Evolutionary conservation across 2,113 vertebrate genomes (phyloP), one percentile per base, ranked within the genome.

Genomic region (Scartelaos histophorus): DNA sequence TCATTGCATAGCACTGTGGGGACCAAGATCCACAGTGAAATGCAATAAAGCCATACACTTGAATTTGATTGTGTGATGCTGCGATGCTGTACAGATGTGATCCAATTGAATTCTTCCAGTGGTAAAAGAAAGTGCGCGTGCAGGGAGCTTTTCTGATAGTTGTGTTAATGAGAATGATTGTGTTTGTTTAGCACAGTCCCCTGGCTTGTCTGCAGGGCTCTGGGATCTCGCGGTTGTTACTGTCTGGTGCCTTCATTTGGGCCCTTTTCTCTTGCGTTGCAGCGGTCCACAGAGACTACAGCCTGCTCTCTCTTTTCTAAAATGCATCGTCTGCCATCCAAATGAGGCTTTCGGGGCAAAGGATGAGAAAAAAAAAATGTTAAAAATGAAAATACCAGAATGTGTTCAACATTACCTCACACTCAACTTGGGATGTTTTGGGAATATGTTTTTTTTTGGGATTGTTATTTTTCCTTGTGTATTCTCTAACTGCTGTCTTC

Each of bases 321-420:
- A 86, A 91, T 65, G 82, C 75, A 70, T 85, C 67, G 86, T 89
- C 89, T 89, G 82, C 87, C 74, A 80, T 90, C 85, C 88, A 87
- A 92, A 90, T 90, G 79, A 91, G 84, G 85, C 83, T 88, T 89
- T 83, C 60, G n/a, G 85, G 87, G 81, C 75, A 85, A 74, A 81
- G 84, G 76, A 76, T 67, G 25, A 13, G n/a, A 7, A 49, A 71
- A 81, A 70, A 69, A 73, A 81, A 83, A 9, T 16, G 16, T 15
- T 67, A 80, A 71, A 87, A 75, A 85, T 86, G 84, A 88, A 89
- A 88, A 89, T 87, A 81, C 71, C 68, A 85, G 69, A 80, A 81
- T 83, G 80, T 85, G 80, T 72, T 83, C 73, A 90, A 85, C 85
- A 85, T 90, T 87, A 88, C 76, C 71, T 80, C 35, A 49, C 77